phyloP scores from a whole-genome alignment of 1,140 invertebrate genomes.

The Drosophila prosaltans region DNA sequence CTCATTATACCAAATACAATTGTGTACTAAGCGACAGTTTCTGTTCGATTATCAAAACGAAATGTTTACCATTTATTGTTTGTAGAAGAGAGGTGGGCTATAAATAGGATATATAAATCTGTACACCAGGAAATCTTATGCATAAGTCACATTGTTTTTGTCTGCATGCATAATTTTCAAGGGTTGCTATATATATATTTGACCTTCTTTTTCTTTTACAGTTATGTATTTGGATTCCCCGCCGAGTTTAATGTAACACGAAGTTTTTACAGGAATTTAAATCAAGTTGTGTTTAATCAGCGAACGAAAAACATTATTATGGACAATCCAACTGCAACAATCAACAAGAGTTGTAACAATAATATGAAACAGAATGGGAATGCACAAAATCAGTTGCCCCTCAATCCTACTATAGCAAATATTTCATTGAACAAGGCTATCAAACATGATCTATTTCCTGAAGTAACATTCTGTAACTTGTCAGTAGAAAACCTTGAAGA shows the following conservation, averaged over 20 bases:
- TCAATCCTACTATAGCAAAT: constrained; percentile 55
- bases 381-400: constrained; percentile 44
- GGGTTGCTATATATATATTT: no score
- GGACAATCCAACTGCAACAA: constrained; percentile 35
- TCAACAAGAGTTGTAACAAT: constrained; percentile 17
- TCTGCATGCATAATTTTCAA: no score
- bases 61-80: no score
- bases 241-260: neutral
- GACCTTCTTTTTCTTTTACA: constrained; percentile 2
- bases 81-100: no score
- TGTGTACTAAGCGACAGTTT: no score
- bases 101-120: no score
- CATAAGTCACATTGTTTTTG: no score
- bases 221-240: constrained; percentile 12
- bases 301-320: constrained; percentile 31
- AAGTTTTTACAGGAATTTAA: constrained; percentile 32
- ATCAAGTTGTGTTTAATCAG: constrained; percentile 41
- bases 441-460: constrained; percentile 79
- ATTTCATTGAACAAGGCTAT: constrained; percentile 74
- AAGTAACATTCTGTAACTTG: constrained; percentile 79
- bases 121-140: no score
- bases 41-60: no score
- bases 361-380: constrained; percentile 53
- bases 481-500: constrained; percentile 71
- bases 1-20: no score